A percentile compares a stretch with the other conserved stretches of the same genome.
Conservation (phyloP, 1,140 invertebrate species). For the Adoxophyes honmai region DNA sequence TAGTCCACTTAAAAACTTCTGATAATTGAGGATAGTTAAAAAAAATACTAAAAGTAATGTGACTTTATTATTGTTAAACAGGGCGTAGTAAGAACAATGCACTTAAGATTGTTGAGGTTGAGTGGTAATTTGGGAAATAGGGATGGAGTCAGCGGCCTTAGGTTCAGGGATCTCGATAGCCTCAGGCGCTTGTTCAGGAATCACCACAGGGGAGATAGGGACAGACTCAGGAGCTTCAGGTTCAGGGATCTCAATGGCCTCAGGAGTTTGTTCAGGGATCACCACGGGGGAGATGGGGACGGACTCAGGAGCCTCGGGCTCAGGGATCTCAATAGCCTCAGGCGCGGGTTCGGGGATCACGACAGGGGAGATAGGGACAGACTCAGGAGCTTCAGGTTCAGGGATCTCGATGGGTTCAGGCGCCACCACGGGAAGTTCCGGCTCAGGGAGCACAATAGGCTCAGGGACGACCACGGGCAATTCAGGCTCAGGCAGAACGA, state of each 20-base stretch:
- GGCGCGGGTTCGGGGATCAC: slow-evolving; percentile 19
- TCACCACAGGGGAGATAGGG: not conserved
- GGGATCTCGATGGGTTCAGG: slow-evolving; percentile 27
- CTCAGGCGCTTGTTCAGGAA: slow-evolving; percentile 21
- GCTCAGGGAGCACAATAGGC: slow-evolving; percentile 15
- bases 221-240: not conserved
- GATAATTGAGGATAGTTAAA: too few species aligned
- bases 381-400: not conserved
- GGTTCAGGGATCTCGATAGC: slow-evolving; percentile 22
- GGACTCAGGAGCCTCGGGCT: not conserved
- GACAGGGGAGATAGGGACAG: not conserved
- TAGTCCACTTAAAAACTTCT: too few species aligned
- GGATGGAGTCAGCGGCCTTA: not conserved
- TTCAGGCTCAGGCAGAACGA: not conserved
- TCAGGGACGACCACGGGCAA: not conserved
- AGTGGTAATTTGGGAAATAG: too few species aligned
- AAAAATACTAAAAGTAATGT: too few species aligned
- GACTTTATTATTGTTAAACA: too few species aligned
- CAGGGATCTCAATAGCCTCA: slow-evolving; percentile 22
- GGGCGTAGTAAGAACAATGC: too few species aligned
- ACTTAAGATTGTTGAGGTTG: too few species aligned
- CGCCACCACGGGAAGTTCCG: slow-evolving; percentile 11
- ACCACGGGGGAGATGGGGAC: not conserved
- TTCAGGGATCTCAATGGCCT: slow-evolving; percentile 22
- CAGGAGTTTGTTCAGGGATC: slow-evolving; percentile 21